A percentile compares a stretch with the other conserved stretches of the same genome.
Evolutionary conservation across 2,113 vertebrate species (phyloP).

Genomic region (Entomyzon cyanotis): DNA sequence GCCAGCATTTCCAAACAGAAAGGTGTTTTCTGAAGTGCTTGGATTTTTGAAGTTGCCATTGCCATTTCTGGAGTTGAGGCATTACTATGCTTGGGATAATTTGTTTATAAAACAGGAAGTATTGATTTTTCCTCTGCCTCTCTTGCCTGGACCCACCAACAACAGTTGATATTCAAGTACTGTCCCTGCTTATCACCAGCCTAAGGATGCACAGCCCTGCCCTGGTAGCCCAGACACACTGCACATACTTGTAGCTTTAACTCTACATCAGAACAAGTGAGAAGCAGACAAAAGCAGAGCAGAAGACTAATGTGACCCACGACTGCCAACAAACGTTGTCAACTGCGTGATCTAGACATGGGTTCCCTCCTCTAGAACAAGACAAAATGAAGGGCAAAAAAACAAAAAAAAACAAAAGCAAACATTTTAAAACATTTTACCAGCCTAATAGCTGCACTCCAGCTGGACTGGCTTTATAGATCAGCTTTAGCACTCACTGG

Average conservation of each 20-base stretch:
- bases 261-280: accelerated
- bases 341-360: neutral
- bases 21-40: neutral
- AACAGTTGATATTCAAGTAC: neutral
- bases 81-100: neutral
- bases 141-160: neutral
- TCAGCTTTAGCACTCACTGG: neutral
- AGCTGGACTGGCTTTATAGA: neutral
- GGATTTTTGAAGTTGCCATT: neutral
- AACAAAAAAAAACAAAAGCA: neutral
- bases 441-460: neutral
- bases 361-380: neutral
- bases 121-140: neutral
- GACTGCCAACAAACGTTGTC: neutral
- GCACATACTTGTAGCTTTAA: neutral
- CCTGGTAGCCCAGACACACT: neutral
- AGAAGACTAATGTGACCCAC: neutral
- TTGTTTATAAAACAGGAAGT: neutral
- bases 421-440: neutral
- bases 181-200: neutral
- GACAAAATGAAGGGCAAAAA: neutral
- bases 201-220: neutral
- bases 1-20: neutral
- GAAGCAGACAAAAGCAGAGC: neutral
- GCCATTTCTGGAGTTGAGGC: neutral